Conservation (phyloP, 1,140 invertebrate species). For the Lethrus apterus region DNA sequence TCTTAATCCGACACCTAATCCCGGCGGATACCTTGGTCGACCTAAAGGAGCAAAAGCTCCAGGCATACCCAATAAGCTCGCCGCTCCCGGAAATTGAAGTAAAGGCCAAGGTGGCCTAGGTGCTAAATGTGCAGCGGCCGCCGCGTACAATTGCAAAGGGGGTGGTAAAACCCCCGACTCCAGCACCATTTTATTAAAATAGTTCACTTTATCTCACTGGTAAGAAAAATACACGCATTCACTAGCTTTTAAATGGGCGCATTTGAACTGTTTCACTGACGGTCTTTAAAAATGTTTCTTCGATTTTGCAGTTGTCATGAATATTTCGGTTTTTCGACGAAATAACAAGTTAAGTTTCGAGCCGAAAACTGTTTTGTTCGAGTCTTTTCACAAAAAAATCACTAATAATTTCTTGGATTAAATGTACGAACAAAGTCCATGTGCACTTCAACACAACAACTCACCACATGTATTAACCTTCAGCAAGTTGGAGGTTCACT, state of each 20-base stretch:
- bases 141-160: constrained; percentile 38
- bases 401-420: neutral
- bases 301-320: neutral
- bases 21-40: constrained; percentile 36
- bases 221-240: neutral
- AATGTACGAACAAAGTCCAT: constrained; percentile 11
- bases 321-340: too few species aligned
- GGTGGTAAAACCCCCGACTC: constrained; percentile 40
- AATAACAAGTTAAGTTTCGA: too few species aligned
- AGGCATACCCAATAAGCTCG: constrained; percentile 37
- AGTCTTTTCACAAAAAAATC: too few species aligned
- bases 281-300: neutral
- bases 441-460: constrained; percentile 16
- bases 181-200: constrained; percentile 34
- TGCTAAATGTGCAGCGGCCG: constrained; percentile 35
- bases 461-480: constrained; percentile 24
- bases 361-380: too few species aligned
- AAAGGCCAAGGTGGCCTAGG: constrained; percentile 40
- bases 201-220: constrained; percentile 17
- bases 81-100: constrained; percentile 37
- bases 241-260: neutral
- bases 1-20: constrained; percentile 27
- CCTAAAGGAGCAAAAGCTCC: constrained; percentile 36
- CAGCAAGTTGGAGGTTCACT: constrained; percentile 27
- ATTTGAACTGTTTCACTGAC: neutral